These are phyloP conservation scores for Formica selysi DNA, from an alignment of 1,140 invertebrate genomes.

Conservation along the genomic window DNA sequence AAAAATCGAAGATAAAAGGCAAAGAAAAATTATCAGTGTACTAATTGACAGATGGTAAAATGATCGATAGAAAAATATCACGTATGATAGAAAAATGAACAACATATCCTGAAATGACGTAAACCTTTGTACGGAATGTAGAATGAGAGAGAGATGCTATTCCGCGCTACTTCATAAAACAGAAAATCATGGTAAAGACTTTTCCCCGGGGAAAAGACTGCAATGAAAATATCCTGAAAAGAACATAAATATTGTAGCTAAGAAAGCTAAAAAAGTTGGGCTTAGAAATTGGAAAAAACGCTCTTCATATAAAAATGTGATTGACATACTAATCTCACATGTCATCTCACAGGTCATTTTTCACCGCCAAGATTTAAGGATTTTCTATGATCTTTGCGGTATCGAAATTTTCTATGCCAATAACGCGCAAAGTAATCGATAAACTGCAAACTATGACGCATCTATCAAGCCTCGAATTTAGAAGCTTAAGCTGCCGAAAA, in stretches of 20 bases:
- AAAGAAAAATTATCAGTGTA: background rate
- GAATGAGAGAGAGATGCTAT: background rate
- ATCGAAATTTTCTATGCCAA: constrained; percentile 53
- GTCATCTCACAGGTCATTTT: constrained; percentile 28
- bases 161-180: background rate
- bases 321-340: constrained; percentile 57
- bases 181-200: constrained; percentile 18
- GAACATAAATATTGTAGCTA: background rate
- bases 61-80: background rate
- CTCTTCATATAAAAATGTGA: constrained; percentile 9
- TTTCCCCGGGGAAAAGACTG: background rate
- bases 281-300: background rate
- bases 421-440: constrained; percentile 29
- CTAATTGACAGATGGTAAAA: constrained; percentile 8
- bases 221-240: background rate
- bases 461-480: constrained; percentile 13
- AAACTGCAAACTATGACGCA: constrained; percentile 45
- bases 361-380: constrained; percentile 39
- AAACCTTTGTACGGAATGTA: background rate
- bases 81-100: background rate
- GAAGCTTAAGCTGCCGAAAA: background rate
- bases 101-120: background rate
- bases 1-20: background rate
- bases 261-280: background rate
- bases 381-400: constrained; percentile 54